Conservation (phyloP, 2,888 invertebrate species). For the Gisinianus flammeolus region DNA sequence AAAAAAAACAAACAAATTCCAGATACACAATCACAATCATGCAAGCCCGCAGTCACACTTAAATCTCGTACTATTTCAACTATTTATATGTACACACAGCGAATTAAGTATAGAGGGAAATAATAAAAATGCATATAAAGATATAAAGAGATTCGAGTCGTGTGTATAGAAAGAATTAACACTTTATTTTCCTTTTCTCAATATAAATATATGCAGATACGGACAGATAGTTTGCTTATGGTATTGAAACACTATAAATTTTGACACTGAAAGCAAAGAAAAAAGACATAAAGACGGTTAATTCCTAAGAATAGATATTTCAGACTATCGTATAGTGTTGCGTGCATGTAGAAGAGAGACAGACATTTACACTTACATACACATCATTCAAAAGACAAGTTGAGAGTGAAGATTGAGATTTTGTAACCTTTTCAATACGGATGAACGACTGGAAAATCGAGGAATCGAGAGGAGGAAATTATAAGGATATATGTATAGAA, state of each 20-base stretch:
- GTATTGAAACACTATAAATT: background rate
- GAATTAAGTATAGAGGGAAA: too few species aligned
- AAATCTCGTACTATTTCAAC: background rate
- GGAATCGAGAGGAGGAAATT: background rate
- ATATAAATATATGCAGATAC: background rate
- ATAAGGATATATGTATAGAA: background rate
- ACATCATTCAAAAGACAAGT: background rate
- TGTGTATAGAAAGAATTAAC: background rate
- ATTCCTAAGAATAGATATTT: constrained; percentile 23
- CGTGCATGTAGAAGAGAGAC: background rate
- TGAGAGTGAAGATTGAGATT: background rate
- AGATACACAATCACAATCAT: background rate
- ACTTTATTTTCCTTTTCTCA: background rate
- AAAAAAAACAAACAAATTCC: background rate
- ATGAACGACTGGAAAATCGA: background rate
- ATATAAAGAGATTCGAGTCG: too few species aligned
- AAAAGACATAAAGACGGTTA: background rate
- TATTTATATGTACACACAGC: too few species aligned
- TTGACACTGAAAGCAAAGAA: background rate
- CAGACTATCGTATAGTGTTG: background rate
- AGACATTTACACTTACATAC: constrained; percentile 11
- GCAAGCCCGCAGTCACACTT: background rate
- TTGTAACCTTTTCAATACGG: too few species aligned
- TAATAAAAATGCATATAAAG: too few species aligned
- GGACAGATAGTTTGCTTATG: background rate